phyloP scores from a whole-genome alignment of 2,113 vertebrate genomes.

The Laticauda colubrina region DNA sequence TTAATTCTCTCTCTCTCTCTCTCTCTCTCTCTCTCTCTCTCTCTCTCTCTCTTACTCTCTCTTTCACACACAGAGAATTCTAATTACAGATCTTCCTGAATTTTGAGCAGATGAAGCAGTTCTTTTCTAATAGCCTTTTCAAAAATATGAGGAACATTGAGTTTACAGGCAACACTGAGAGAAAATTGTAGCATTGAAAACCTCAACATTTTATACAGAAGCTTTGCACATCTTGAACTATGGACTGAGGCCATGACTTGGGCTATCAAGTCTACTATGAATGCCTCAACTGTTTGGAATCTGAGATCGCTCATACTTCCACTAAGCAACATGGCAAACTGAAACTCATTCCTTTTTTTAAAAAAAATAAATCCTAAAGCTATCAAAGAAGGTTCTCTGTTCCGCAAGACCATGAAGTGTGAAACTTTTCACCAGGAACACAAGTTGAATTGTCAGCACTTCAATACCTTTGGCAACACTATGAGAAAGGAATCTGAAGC shows the following conservation, averaged over 20 bases:
- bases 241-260: not conserved
- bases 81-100: not conserved
- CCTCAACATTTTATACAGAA: not conserved
- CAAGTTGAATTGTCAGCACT: not conserved
- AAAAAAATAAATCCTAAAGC: not conserved
- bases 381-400: not conserved
- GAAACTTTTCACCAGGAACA: slow-evolving; percentile 18
- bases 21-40: too few species aligned
- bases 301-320: not conserved
- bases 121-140: not conserved
- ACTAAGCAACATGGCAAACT: not conserved
- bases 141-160: not conserved
- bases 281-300: not conserved
- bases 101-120: not conserved
- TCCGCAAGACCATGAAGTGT: not conserved
- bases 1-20: not conserved
- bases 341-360: not conserved
- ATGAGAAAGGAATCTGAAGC: not conserved
- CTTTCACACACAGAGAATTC: not conserved
- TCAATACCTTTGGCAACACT: not conserved
- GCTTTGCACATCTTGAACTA: not conserved
- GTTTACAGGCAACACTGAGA: not conserved
- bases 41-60: too few species aligned
- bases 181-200: not conserved
- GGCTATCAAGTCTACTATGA: not conserved